Percentiles rank a stretch among this genome's conserved stretches.
Evolutionary conservation across 2,113 vertebrate genomes (phyloP).

Genomic region (Microtus richardsoni): DNA sequence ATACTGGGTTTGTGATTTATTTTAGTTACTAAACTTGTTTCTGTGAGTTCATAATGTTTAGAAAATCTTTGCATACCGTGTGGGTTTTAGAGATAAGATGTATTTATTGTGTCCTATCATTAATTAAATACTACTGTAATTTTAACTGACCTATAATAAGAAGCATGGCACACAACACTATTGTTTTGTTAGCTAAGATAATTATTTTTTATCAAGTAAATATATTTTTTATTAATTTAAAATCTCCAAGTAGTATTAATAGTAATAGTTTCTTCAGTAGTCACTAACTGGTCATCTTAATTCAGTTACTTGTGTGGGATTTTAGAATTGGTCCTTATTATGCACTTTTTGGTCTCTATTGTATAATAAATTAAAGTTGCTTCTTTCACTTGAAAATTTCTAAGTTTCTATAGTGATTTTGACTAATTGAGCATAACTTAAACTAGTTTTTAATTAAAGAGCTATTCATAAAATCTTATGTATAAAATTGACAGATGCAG

Average conservation of each 20-base stretch:
- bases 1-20: not conserved
- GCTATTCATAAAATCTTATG: not conserved
- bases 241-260: slow-evolving; percentile 14
- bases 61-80: not conserved
- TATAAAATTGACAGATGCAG: slow-evolving; percentile 23
- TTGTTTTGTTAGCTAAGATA: slow-evolving; percentile 23
- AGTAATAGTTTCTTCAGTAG: slow-evolving; percentile 16
- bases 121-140: slow-evolving; percentile 34
- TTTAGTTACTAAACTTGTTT: not conserved
- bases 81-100: not conserved
- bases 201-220: not conserved
- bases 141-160: not conserved
- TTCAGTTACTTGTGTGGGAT: slow-evolving; percentile 42
- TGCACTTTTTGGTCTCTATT: not conserved
- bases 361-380: slow-evolving; percentile 45
- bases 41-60: not conserved
- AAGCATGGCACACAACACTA: not conserved
- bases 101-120: not conserved
- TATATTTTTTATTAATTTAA: slow-evolving; percentile 36
- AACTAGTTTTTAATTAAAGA: not conserved
- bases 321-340: slow-evolving; percentile 52
- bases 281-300: slow-evolving; percentile 33
- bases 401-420: slow-evolving; percentile 36
- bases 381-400: slow-evolving; percentile 48
- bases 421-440: slow-evolving; percentile 40